Percentiles rank a stretch among this genome's conserved stretches.
Conservation (phyloP, 2,113 vertebrate genomes). For the Megalops atlanticus region DNA sequence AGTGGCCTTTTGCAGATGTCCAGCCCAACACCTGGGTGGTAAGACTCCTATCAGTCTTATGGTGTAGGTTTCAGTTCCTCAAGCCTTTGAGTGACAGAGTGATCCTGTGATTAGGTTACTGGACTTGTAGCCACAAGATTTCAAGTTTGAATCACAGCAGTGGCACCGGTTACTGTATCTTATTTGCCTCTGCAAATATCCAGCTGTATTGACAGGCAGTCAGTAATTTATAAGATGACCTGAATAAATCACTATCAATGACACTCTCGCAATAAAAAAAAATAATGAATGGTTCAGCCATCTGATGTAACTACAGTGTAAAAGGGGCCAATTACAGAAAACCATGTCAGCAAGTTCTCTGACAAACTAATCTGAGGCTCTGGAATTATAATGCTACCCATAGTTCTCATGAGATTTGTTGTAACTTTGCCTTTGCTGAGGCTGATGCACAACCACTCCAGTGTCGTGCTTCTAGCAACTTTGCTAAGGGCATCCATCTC, state of each 20-base stretch:
- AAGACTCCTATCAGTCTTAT: conserved; percentile 53
- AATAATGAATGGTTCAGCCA: not conserved
- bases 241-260: not conserved
- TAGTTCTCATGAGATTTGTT: not conserved
- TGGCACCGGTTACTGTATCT: not conserved
- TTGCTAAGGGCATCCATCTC: not conserved
- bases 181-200: not conserved
- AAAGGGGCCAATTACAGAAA: not conserved
- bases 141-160: not conserved
- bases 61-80: conserved; percentile 41
- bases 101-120: not conserved
- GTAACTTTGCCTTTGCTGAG: not conserved
- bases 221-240: not conserved
- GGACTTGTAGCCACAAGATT: no score
- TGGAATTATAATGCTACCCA: not conserved
- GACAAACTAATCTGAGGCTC: not conserved
- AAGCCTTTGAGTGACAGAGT: not conserved
- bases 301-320: not conserved
- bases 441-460: not conserved
- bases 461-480: not conserved
- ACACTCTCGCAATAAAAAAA: no score
- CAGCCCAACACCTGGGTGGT: not conserved
- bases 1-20: conserved; percentile 14
- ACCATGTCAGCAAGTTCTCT: not conserved
- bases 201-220: not conserved